These are phyloP conservation scores for Aplodontia rufa DNA, from an alignment of 2,113 vertebrate genomes.

Conservation along the genomic window DNA sequence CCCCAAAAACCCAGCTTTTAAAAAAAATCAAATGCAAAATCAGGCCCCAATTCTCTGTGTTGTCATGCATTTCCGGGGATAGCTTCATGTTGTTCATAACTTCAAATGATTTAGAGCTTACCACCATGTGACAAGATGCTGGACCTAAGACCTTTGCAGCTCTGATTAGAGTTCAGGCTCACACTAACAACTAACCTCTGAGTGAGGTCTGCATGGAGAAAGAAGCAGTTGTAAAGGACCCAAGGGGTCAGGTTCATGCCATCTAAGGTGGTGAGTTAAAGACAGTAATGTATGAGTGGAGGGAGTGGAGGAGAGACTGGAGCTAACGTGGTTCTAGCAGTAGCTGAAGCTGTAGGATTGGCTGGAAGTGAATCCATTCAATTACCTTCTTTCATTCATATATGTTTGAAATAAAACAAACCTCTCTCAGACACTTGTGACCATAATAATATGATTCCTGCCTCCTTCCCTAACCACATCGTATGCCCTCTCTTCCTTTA, in stretches of 20 bases:
- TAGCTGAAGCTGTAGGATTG: background rate
- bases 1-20: too few relatives aligned
- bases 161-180: too few relatives aligned
- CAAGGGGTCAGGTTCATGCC: background rate
- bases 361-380: background rate
- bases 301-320: accelerated
- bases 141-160: too few relatives aligned
- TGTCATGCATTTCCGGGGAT: background rate
- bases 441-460: background rate
- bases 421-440: background rate
- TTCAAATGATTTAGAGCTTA: too few relatives aligned
- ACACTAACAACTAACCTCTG: background rate
- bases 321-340: accelerated
- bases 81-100: background rate
- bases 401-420: background rate
- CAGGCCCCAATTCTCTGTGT: background rate
- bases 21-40: background rate
- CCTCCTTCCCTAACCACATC: background rate
- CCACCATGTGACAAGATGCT: too few relatives aligned
- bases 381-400: background rate
- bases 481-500: background rate
- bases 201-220: background rate
- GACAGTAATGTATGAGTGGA: background rate
- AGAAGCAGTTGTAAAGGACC: background rate
- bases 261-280: background rate